These are phyloP conservation scores for Limnephilus lunatus DNA, from an alignment of 2,888 invertebrate species.

Conservation along the genomic window DNA sequence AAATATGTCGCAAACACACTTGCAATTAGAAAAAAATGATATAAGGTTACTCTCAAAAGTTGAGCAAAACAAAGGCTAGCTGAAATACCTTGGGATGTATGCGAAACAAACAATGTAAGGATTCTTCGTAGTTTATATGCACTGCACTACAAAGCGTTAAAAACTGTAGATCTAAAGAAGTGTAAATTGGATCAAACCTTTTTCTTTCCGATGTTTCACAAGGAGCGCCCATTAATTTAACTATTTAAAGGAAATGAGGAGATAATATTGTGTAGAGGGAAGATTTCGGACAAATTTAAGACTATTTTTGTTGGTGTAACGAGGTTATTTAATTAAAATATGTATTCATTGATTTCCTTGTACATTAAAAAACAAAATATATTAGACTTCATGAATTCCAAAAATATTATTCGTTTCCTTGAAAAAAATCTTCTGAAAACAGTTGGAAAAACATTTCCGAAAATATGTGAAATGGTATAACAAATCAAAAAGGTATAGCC, in stretches of 20 bases:
- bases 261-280: neutral
- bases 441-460: too few relatives aligned
- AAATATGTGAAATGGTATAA: too few relatives aligned
- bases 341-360: neutral
- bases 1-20: too few relatives aligned
- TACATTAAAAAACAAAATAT: too few relatives aligned
- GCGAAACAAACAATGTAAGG: neutral
- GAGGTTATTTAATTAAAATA: neutral
- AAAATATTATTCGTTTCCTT: too few relatives aligned
- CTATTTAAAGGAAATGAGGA: conserved; percentile 30
- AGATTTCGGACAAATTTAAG: neutral
- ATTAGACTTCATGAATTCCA: too few relatives aligned
- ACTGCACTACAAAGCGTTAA: neutral
- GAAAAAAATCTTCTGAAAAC: too few relatives aligned
- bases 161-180: neutral
- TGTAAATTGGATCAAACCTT: neutral
- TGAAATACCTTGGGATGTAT: neutral
- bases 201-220: neutral
- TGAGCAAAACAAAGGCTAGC: neutral
- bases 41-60: too few relatives aligned
- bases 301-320: neutral
- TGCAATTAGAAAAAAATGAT: too few relatives aligned
- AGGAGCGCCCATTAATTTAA: conserved; percentile 48
- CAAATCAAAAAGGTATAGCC: too few relatives aligned
- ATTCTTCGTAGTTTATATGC: neutral